These are phyloP conservation scores for Volucella zonaria DNA, from an alignment of 2,888 invertebrate genomes.

Conservation along the genomic window DNA sequence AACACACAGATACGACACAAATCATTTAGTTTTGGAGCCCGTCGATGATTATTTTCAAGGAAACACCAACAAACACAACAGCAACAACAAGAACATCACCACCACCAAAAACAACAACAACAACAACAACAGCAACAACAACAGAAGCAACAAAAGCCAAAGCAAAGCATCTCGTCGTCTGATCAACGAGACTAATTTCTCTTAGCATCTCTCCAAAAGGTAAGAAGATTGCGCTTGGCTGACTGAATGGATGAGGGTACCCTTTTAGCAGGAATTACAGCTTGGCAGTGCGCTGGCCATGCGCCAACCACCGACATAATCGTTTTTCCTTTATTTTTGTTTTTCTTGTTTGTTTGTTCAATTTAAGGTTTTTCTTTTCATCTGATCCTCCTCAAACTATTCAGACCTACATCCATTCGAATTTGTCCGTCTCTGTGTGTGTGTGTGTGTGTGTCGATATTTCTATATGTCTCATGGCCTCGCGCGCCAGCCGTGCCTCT, in stretches of 20 bases:
- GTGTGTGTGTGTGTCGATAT: not conserved
- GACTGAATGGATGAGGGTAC: slow-evolving; percentile 27
- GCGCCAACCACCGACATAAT: slow-evolving; percentile 66
- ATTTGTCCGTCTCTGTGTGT: no score
- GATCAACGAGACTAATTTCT: slow-evolving; percentile 80
- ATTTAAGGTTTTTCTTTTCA: slow-evolving; percentile 48
- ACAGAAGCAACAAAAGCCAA: slow-evolving; percentile 13
- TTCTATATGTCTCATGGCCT: slow-evolving; percentile 23
- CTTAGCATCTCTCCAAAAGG: slow-evolving; percentile 75
- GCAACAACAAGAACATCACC: slow-evolving; percentile 29
- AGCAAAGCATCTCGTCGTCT: not conserved
- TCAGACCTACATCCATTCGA: not conserved
- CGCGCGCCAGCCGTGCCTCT: not conserved
- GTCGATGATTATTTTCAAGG: slow-evolving; percentile 71
- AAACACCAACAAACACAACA: slow-evolving; percentile 51
- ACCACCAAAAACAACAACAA: slow-evolving; percentile 37
- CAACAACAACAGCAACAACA: slow-evolving; percentile 31
- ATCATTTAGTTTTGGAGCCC: slow-evolving; percentile 70
- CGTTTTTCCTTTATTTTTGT: slow-evolving; percentile 10
- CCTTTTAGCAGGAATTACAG: slow-evolving; percentile 65
- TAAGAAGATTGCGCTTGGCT: slow-evolving; percentile 48
- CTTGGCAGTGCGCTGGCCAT: slow-evolving; percentile 70
- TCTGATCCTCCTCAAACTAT: slow-evolving; percentile 1
- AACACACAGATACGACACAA: slow-evolving; percentile 58
- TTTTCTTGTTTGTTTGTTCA: slow-evolving; percentile 27